Evolutionary conservation across 1,140 invertebrate genomes (phyloP).

Genomic region (Bombus ignitus): DNA sequence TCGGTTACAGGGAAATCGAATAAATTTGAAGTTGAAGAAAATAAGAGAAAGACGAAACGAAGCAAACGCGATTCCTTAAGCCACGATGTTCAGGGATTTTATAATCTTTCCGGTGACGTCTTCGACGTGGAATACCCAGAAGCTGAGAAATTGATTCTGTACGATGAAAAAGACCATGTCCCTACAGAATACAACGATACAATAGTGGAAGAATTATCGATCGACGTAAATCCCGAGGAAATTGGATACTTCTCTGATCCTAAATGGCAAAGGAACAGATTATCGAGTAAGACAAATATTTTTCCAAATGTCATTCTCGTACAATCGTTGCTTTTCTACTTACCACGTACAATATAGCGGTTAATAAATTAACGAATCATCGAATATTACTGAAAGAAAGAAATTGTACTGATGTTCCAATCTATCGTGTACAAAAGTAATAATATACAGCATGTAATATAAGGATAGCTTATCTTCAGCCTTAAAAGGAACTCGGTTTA

Average conservation of each 20-base stretch:
- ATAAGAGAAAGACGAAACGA: neutral
- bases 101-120: conserved; percentile 82
- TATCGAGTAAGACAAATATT: conserved; percentile 68
- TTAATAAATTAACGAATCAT: too few species aligned
- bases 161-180: conserved; percentile 47
- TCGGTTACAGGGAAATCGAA: neutral
- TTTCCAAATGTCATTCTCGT: neutral
- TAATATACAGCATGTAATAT: too few species aligned
- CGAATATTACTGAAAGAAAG: too few species aligned
- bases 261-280: conserved; percentile 77
- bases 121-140: conserved; percentile 68
- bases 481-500: too few species aligned
- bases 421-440: fast-evolving
- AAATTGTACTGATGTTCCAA: too few species aligned
- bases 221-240: conserved; percentile 70
- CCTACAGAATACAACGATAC: conserved; percentile 35
- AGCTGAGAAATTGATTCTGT: conserved; percentile 54
- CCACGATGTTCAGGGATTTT: conserved; percentile 60
- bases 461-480: too few species aligned
- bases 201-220: conserved; percentile 23
- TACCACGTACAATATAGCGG: fast-evolving
- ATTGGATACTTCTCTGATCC: conserved; percentile 81
- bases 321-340: too few species aligned
- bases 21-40: too few species aligned
- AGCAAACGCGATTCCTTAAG: neutral